Base-by-base conservation (phyloP, 2,888 invertebrate species). In the Rhamnusium bicolor region DNA sequence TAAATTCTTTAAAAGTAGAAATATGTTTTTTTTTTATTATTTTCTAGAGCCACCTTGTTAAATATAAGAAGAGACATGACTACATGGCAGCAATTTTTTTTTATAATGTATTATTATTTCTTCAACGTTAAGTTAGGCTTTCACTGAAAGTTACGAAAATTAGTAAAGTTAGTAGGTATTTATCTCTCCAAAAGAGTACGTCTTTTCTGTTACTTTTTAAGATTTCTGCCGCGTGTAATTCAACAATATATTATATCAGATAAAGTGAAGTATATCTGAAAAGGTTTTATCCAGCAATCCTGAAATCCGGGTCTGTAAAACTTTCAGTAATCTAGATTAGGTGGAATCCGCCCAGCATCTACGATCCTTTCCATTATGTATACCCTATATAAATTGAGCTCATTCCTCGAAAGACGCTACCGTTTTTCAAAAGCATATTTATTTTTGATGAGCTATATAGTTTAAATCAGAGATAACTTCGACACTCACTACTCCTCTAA, bases 281-380 rank as follows among this genome's bases (percentile, higher is more conserved):
- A 74, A 73, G 75, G 81, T 77, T 81, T 84, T 82, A 83, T 82
- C 82, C 71, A 71, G 58, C 72, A 77, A 80, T 81, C 81, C 82
- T 69, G 79, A 82, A 81, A 83, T 84, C 81, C 82, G 80, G 80
- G 80, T 79, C 82, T 82, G 82, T 83, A 83, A 84, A 84, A 84
- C 83, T 85, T 83, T 79, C 82, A 82, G 85, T 84, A 84, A 84
- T 85, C 84, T 84, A 84, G 85, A 84, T 85, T 84, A 84, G 82
- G 82, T 77, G 78, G 80, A 83, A 83, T 84, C 84, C 82, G 80
- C 79, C 82, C 81, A 76, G 78, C 81, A 81, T 83, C 82, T 81
- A 82, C 81, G 81, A 84, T 81, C 82, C 81, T 77, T 81, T 84
- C 84, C 84, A 85, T 85, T 85, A 85, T 84, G 83, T 84, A 83